Conservation (phyloP, 2,797 vertebrate species). For the Vespertilio murinus region DNA sequence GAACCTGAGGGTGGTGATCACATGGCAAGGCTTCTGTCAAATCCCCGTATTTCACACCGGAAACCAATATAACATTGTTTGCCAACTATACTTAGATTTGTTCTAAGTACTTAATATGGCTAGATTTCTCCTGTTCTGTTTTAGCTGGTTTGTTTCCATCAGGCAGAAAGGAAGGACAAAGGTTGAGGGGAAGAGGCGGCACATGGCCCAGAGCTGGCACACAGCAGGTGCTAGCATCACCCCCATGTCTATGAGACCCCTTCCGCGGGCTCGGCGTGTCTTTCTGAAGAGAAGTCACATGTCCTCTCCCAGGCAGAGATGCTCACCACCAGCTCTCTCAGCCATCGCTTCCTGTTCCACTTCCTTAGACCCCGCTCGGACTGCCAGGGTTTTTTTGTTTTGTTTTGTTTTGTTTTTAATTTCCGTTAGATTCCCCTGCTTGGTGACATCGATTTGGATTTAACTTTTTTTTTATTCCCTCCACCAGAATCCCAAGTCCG, state of each 20-base stretch:
- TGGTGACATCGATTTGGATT: conserved; percentile 44
- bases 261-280: background rate
- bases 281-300: background rate
- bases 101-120: background rate
- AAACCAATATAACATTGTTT: background rate
- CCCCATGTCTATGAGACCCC: background rate
- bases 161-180: background rate
- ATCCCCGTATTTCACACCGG: background rate
- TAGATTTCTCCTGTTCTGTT: background rate
- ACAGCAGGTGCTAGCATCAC: background rate
- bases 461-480: background rate
- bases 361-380: background rate
- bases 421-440: background rate
- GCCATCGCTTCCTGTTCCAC: background rate
- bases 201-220: background rate
- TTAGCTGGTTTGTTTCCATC: background rate
- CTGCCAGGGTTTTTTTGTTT: conserved; percentile 9
- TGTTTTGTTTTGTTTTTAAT: background rate
- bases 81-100: background rate
- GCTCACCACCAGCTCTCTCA: background rate
- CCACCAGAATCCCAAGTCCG: conserved; percentile 48
- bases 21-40: background rate
- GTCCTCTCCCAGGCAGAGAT: background rate
- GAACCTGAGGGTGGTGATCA: background rate
- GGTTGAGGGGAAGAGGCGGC: background rate